Evolutionary conservation across 2,888 invertebrate genomes (phyloP), one percentile per base, ranked within the genome.

Genomic region (Odontothrips loti): DNA sequence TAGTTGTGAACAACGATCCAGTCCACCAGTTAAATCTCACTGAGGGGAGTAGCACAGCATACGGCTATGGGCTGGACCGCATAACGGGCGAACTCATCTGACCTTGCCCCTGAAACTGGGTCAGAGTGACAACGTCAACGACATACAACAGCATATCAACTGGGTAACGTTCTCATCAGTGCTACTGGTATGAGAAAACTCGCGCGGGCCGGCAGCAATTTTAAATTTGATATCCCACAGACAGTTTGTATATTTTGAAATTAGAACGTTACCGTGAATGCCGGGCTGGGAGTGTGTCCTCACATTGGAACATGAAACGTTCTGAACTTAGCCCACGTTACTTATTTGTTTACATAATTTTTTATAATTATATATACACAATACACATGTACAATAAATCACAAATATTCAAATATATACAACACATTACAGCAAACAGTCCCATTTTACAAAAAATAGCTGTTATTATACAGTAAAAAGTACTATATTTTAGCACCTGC

Each of bases 41-140:
- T n/a, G n/a, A n/a, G n/a, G n/a, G n/a, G n/a, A n/a, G n/a, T n/a
- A n/a, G n/a, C n/a, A n/a, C n/a, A n/a, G n/a, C n/a, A n/a, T n/a
- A n/a, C n/a, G n/a, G n/a, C n/a, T n/a, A n/a, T n/a, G n/a, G n/a
- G n/a, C n/a, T n/a, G n/a, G n/a, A n/a, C n/a, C n/a, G n/a, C n/a
- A n/a, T n/a, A n/a, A n/a, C n/a, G n/a, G n/a, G n/a, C n/a, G n/a
- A n/a, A n/a, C n/a, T n/a, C n/a, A n/a, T n/a, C n/a, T 68, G 68
- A 68, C 68, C 68, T 68, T 68, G 68, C 68, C 23, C 68, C 68
- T n/a, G n/a, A n/a, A n/a, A n/a, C n/a, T n/a, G n/a, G n/a, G n/a
- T n/a, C n/a, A n/a, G n/a, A n/a, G n/a, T n/a, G n/a, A n/a, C n/a
- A n/a, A n/a, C n/a, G n/a, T n/a, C n/a, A n/a, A n/a, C 34, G 6